These are phyloP conservation scores for Chauna torquata DNA, from an alignment of 2,113 vertebrate species.

Conservation along the genomic window DNA sequence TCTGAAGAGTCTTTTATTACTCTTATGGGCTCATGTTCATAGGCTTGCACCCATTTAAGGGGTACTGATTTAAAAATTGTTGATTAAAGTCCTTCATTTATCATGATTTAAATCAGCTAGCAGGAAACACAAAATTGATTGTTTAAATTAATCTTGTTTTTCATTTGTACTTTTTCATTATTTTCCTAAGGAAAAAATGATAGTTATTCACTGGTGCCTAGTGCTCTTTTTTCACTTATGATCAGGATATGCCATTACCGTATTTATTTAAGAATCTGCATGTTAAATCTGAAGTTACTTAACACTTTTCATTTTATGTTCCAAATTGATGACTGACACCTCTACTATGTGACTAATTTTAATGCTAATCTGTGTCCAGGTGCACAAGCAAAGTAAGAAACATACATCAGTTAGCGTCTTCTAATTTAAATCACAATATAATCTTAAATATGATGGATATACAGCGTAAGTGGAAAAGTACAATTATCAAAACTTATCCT, in stretches of 20 bases:
- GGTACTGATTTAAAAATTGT: conserved; percentile 44
- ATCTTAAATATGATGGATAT: background rate
- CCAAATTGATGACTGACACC: background rate
- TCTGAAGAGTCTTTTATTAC: background rate
- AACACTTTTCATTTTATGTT: background rate
- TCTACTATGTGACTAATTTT: background rate
- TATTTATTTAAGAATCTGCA: conserved; percentile 34
- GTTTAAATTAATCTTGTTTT: conserved; percentile 47
- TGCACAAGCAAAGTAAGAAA: background rate
- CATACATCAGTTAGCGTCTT: background rate
- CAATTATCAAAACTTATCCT: background rate
- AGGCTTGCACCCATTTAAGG: background rate
- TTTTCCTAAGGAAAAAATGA: conserved; percentile 28
- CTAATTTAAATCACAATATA: background rate
- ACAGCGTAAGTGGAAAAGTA: background rate
- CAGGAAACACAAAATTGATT: conserved; percentile 46
- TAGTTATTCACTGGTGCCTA: background rate
- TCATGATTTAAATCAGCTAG: conserved; percentile 50
- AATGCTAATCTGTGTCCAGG: background rate
- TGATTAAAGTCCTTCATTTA: too few species aligned
- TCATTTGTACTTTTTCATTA: conserved; percentile 19
- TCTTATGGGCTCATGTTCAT: background rate
- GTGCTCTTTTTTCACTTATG: background rate
- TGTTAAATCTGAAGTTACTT: background rate
- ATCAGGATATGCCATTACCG: background rate